Base-by-base conservation (phyloP, 2,888 invertebrate genomes). In the Dascillus cervinus region DNA sequence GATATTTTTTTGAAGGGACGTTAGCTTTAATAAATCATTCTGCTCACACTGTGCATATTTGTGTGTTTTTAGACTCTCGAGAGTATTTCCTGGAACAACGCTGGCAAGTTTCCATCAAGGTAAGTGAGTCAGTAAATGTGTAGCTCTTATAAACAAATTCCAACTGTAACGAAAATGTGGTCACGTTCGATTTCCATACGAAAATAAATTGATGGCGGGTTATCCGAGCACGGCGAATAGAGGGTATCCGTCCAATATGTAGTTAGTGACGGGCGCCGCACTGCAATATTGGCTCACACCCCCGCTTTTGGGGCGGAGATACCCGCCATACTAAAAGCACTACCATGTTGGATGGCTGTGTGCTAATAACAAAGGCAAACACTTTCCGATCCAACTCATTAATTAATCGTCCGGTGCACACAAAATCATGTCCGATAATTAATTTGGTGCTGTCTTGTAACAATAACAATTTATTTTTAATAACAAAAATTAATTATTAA, bases 51-150 rank as follows among this genome's bases (percentile, higher is more conserved):
- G n/a, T n/a, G n/a, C n/a, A n/a, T n/a, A 13, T 32, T 31, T 22
- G 13, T 39, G 57, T 49, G 65, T 66, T 75, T 73, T 42, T 75
- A 82, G 82, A 74, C 76, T 82, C 71, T 79, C 81, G 71, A 80
- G 81, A 71, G 80, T 82, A 69, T 82, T 82, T 69, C 77, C 80
- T 66, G 77, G 79, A 70, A 75, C 79, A 67, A 80, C 81, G 65
- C 78, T 82, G 72, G 82, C 82, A 64, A 79, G 80, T 70, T 75
- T 82, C 73, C 72, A 76, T 66, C 82, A 81, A 82, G 82, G 83
- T 76, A 62, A 66, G 66, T 17, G 8, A 17, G 17, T 8, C 4
- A 17, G 8, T 17, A 17, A 17, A 17, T 17, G 4, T 8, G 4
- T 17, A 17, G 17, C 17, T 17, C 5, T 17, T 6, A n/a, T n/a